phyloP scores from a whole-genome alignment of 2,888 invertebrate species.

The Eupithecia abbreviata region DNA sequence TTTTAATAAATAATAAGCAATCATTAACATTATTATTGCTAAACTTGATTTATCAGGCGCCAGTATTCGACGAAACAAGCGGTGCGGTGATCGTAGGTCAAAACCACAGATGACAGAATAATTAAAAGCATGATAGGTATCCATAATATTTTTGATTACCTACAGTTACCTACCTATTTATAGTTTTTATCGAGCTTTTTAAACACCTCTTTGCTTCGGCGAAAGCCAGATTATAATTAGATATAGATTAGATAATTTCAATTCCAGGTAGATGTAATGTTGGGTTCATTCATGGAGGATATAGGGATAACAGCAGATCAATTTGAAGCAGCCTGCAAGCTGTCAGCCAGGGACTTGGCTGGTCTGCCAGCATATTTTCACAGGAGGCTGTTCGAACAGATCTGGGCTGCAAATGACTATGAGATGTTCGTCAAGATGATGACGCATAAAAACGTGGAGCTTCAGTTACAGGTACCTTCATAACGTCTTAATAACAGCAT shows the following conservation, averaged over 20 bases:
- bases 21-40: background rate
- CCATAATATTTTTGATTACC: no score
- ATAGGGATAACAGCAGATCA: slow-evolving; percentile 94
- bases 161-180: no score
- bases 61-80: background rate
- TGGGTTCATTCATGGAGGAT: slow-evolving; percentile 96
- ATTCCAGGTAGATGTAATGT: slow-evolving; percentile 91
- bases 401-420: slow-evolving; percentile 97
- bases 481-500: background rate
- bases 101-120: no score
- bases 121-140: background rate
- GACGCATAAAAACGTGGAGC: slow-evolving; percentile 95
- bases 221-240: background rate
- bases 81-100: background rate
- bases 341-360: slow-evolving; percentile 75
- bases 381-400: slow-evolving; percentile 87
- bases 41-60: background rate
- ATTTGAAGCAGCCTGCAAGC: slow-evolving; percentile 90
- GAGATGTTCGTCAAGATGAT: slow-evolving; percentile 95
- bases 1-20: background rate
- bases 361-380: slow-evolving; percentile 85
- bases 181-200: background rate
- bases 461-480: slow-evolving; percentile 86
- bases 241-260: background rate
- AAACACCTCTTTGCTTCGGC: background rate